Conservation (phyloP, 2,113 vertebrate species). For the sheep (Ovis aries) region DNA sequence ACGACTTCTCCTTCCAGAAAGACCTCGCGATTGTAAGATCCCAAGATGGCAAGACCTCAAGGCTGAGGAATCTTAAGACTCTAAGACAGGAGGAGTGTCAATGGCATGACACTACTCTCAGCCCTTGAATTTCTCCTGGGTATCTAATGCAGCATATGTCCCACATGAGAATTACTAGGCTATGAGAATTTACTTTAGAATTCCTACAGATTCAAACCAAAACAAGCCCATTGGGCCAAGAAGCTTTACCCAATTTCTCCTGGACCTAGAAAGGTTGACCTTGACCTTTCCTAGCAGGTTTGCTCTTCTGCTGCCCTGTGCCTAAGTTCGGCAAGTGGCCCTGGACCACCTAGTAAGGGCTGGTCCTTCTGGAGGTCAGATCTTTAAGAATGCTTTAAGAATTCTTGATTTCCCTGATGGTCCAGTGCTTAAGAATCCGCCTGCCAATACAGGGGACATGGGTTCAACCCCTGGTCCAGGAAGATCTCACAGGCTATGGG, state of each 20-base stretch:
- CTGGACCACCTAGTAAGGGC: background rate
- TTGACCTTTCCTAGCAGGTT: background rate
- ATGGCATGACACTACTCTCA: fast-evolving
- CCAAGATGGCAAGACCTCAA: background rate
- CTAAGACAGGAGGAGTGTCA: background rate
- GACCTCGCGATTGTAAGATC: fast-evolving
- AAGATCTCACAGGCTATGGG: fast-evolving
- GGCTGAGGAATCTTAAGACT: background rate
- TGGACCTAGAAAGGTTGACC: background rate
- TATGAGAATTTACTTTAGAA: background rate
- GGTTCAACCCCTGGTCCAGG: background rate
- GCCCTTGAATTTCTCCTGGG: background rate
- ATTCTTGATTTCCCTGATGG: background rate
- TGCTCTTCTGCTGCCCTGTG: background rate
- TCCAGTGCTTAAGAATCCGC: background rate
- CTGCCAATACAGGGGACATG: fast-evolving
- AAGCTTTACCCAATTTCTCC: background rate
- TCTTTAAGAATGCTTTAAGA: background rate
- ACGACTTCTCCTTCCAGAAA: background rate
- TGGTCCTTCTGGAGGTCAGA: background rate
- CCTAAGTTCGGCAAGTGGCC: background rate
- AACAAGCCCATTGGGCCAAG: background rate
- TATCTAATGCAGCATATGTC: fast-evolving
- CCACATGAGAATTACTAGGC: no score
- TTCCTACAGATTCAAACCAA: background rate